Conservation (phyloP, 2,888 invertebrate species). For the Eupithecia tripunctaria region DNA sequence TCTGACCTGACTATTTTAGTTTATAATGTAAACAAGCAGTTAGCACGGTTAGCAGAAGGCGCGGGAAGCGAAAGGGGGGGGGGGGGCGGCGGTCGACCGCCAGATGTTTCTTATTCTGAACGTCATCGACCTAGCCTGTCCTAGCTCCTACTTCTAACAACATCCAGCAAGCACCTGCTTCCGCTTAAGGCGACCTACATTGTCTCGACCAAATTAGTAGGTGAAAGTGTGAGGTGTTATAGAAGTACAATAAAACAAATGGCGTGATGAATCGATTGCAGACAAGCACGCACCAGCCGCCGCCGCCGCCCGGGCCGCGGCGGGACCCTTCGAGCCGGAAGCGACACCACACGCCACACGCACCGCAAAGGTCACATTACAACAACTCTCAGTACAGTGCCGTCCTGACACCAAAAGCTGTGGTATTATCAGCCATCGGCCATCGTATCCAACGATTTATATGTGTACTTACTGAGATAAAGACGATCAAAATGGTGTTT, state of each 20-base stretch:
- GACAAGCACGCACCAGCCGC: not conserved
- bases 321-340: conserved; percentile 17
- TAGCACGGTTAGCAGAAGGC: no score
- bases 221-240: conserved; percentile 9
- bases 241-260: conserved; percentile 13
- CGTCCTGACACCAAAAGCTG: no score
- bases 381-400: not conserved
- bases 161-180: not conserved
- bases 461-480: not conserved
- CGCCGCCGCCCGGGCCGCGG: not conserved
- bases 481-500: not conserved
- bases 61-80: no score
- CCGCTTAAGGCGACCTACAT: not conserved
- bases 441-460: no score
- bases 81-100: no score
- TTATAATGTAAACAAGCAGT: no score
- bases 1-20: no score
- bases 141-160: not conserved
- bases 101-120: no score
- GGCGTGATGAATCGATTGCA: conserved; percentile 24
- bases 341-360: not conserved
- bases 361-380: conserved; percentile 17
- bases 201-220: not conserved
- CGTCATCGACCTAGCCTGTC: no score
- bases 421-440: no score